These are phyloP conservation scores for Alethe castanea DNA, from an alignment of 2,113 vertebrate species.

Conservation along the genomic window DNA sequence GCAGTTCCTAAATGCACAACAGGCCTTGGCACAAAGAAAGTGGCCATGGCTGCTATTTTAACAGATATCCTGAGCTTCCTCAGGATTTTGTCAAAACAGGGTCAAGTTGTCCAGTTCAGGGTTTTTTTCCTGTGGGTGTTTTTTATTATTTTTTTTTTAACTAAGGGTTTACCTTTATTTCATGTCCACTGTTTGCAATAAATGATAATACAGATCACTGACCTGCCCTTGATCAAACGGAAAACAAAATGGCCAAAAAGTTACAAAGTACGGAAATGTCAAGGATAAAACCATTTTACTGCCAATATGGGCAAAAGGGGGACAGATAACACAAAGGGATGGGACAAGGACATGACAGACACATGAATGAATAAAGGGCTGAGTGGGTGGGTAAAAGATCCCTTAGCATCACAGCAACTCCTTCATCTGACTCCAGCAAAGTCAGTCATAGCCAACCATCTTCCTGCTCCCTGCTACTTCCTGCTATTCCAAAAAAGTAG, in stretches of 20 bases:
- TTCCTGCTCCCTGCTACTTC: background rate
- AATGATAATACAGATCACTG: background rate
- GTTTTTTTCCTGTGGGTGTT: rapidly evolving
- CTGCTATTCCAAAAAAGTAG: background rate
- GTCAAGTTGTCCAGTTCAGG: background rate
- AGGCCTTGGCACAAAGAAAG: background rate
- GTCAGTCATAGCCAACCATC: background rate
- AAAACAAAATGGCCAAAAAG: background rate
- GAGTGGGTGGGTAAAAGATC: background rate
- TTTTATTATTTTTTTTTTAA: background rate
- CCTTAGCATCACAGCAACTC: background rate
- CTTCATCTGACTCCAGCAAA: background rate
- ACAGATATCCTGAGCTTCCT: background rate
- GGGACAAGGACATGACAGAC: background rate
- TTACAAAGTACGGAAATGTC: background rate
- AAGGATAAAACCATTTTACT: background rate
- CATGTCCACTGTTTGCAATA: background rate
- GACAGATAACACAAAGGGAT: background rate
- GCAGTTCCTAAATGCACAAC: background rate
- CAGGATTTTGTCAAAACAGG: background rate
- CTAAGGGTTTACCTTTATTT: background rate
- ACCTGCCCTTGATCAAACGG: background rate
- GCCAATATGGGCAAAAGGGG: background rate
- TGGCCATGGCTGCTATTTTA: rapidly evolving
- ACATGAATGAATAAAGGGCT: background rate